phyloP scores from a whole-genome alignment of 2,888 invertebrate genomes.

The Xestia sexstrigata region DNA sequence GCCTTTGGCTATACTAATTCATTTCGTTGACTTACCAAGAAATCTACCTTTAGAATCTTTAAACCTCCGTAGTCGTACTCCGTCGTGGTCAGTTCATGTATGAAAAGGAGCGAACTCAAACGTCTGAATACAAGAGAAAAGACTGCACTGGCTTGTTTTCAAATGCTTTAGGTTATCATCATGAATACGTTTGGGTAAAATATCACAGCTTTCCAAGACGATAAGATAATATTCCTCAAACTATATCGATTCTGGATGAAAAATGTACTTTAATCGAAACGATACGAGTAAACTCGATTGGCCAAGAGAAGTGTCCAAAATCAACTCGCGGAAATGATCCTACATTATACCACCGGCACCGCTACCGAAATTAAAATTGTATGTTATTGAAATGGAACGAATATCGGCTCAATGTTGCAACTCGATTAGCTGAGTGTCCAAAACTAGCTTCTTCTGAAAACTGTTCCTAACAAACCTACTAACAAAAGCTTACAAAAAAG shows the following conservation, averaged over 20 bases:
- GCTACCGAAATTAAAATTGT: too few species aligned
- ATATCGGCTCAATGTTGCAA: too few species aligned
- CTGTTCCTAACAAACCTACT: not conserved
- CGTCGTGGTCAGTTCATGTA: not conserved
- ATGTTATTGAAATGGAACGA: too few species aligned
- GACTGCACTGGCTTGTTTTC: not conserved
- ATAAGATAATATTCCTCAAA: not conserved
- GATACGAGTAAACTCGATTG: not conserved
- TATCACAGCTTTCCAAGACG: not conserved
- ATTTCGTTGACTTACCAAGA: constrained; percentile 4
- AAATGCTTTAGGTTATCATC: not conserved
- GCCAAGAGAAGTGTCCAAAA: not conserved
- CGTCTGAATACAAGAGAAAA: not conserved
- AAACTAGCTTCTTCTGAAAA: not conserved
- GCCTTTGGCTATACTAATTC: constrained; percentile 16
- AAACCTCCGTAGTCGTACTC: not conserved
- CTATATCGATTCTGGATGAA: too few species aligned
- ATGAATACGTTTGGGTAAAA: not conserved
- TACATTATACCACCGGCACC: too few species aligned
- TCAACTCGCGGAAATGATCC: too few species aligned
- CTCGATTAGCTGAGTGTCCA: not conserved
- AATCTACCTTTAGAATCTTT: constrained; percentile 24
- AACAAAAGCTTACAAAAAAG: not conserved
- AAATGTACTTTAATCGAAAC: too few species aligned
- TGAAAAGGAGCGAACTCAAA: not conserved